Evolutionary conservation across 53 echinoderm and acorn worm species (phyloP), one percentile per base, ranked within the genome.

Genomic region (Patiria pectinifera): DNA sequence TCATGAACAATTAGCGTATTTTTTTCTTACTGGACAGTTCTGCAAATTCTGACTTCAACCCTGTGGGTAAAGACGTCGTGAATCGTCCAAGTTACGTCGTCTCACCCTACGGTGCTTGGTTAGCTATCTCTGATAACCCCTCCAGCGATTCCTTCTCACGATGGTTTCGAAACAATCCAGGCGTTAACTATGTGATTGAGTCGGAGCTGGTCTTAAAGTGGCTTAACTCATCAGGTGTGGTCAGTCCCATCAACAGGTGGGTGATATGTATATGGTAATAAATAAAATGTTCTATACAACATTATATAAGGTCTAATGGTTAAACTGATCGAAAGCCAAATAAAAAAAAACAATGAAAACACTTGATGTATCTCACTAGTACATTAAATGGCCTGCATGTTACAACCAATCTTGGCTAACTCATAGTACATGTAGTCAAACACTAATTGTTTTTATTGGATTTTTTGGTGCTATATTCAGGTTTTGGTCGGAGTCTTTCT

Each of bases 51-150:
- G 98, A 96, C 77, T 98, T 98, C 70, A 86, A 94, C 10, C 92
- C 95, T 5, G 91, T 95, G 45, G 89, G 87, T 4, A 96, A 98
- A 81, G 96, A 92, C 47, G 85, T 92, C 72, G 81, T 94, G 35
- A 82, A 75, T 10, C 62, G 78, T 9, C 98, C 98, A 3, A 85
- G 78, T 7, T 98, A 98, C 66, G 91, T 98, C 35, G 91, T 94
- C 24, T 95, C 96, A 18, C 98, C 98, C 3, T 98, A 96, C 59
- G 96, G 93, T 6, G 87, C 93, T 48, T 98, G 98, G 98, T 80
- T 98, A 26, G 92, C 96, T 2, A 92, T 94, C 79, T 98, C 98
- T 0, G 86, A 93, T 48, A 97, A 88, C 23, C 98, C 98, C 5
- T 83, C 95, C 26, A 78, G 58, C 1, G 98, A 98, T 26, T 74